Base-by-base conservation (phyloP, 1,140 invertebrate genomes). In the Heliconius nattereri region DNA sequence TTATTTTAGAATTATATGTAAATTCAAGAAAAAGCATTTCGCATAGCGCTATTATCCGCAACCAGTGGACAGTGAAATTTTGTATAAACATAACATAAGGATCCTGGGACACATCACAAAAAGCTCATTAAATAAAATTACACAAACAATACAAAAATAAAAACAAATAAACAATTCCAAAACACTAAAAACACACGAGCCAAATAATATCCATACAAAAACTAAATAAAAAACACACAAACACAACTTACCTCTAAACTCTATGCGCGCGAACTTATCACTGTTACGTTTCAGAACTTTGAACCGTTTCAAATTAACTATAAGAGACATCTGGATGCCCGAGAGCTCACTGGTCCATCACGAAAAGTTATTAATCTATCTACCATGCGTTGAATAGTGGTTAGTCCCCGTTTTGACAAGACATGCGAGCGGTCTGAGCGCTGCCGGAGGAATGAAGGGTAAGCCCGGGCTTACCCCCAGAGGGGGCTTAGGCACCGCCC, bases 201-300 rank as follows among this genome's bases (percentile, higher is more conserved):
- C 49, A 11, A 57, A 57, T n/a, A n/a, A 57, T n/a, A 57, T 7
- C 1, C 20, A 57, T 2, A 60, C 23, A 66, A 23, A 26, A 13
- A 66, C 11, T 29, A 13, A 29, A 13, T 3, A 66, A 66, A 13
- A 11, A 26, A 29, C n/a, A 60, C 52, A 60, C 7, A 60, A 26
- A 60, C 60, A 66, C 23, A 78, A 86, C 94, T 95, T 95, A 97
- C 96, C 96, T 94, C 96, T 94, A 84, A 97, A 97, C 80, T 96
- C 96, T 75, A 96, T 91, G 81, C 95, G 95, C 66, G 95, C 95
- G 78, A 95, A 94, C 84, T 96, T 96, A 79, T 96, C 96, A n/a
- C 95, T 95, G 84, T 95, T 96, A 85, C 92, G 95, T 86, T 95
- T 96, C 19, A 96, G 87, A 37, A 96, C 92, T 89, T 96, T 96